Evolutionary conservation across 2,797 vertebrate genomes (phyloP).

Genomic region (Salmo trutta): DNA sequence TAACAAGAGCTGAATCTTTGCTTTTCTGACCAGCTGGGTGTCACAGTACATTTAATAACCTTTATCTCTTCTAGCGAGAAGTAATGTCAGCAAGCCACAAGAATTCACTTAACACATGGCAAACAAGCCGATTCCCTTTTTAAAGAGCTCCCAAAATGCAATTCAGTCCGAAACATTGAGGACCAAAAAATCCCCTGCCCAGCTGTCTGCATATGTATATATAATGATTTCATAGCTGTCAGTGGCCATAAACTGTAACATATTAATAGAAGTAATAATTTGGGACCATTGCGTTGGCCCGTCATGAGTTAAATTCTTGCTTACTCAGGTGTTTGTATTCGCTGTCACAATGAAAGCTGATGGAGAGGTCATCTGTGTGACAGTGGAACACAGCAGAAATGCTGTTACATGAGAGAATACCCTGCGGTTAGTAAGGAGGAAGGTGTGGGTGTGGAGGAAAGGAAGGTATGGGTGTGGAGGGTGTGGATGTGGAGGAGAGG

Average conservation of each 20-base stretch:
- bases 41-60: not conserved
- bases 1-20: too few species aligned
- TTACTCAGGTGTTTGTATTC: constrained; percentile 26
- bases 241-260: constrained; percentile 62
- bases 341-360: constrained; percentile 24
- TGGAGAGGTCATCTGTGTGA: constrained; percentile 68
- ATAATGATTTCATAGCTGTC: constrained; percentile 71
- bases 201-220: constrained; percentile 16
- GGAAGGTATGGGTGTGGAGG: too few species aligned
- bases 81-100: not conserved
- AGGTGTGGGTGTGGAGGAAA: not conserved
- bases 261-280: constrained; percentile 73
- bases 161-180: not conserved
- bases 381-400: constrained; percentile 49
- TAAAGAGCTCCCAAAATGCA: constrained; percentile 14
- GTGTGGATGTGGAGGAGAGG: not conserved
- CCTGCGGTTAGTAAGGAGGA: not conserved
- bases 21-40: not conserved
- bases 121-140: constrained; percentile 24
- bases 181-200: constrained; percentile 6
- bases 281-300: constrained; percentile 61
- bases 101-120: not conserved
- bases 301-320: constrained; percentile 21
- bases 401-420: constrained; percentile 8
- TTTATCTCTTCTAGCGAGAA: not conserved